Conservation (phyloP, 1,140 invertebrate species). For the Polypedilum vanderplanki region DNA sequence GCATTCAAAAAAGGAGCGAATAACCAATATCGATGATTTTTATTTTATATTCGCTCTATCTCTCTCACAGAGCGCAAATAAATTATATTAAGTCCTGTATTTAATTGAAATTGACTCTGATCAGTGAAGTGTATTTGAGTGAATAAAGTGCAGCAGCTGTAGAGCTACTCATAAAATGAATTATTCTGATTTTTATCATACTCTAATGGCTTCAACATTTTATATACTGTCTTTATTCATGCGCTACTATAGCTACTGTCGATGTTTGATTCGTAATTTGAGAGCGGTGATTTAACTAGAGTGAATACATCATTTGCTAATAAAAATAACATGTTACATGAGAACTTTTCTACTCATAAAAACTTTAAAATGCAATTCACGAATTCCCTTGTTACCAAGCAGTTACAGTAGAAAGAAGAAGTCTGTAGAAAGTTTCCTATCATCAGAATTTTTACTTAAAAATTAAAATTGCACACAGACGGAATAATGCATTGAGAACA, state of each 20-base stretch:
- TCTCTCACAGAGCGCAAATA: not conserved
- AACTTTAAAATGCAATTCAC: no score
- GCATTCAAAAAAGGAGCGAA: not conserved
- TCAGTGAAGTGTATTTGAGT: constrained; percentile 17
- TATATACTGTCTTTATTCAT: not conserved
- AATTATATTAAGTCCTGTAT: constrained; percentile 7
- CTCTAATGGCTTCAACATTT: constrained; percentile 15
- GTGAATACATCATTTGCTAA: no score
- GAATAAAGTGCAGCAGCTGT: constrained; percentile 15
- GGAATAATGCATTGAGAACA: not conserved
- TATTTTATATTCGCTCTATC: not conserved
- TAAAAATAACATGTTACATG: no score
- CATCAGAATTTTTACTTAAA: constrained; percentile 7
- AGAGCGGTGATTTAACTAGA: not conserved
- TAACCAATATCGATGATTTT: not conserved
- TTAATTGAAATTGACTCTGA: constrained; percentile 13
- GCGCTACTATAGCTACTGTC: not conserved
- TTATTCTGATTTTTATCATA: constrained; percentile 14
- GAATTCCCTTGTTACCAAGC: no score
- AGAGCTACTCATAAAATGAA: not conserved
- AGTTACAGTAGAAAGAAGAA: not conserved
- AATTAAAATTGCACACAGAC: constrained; percentile 12
- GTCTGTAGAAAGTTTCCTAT: not conserved
- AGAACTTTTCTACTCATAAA: no score
- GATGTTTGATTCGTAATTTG: not conserved